Conservation (phyloP, 1,140 invertebrate species). For the Drosophila ananassae region DNA sequence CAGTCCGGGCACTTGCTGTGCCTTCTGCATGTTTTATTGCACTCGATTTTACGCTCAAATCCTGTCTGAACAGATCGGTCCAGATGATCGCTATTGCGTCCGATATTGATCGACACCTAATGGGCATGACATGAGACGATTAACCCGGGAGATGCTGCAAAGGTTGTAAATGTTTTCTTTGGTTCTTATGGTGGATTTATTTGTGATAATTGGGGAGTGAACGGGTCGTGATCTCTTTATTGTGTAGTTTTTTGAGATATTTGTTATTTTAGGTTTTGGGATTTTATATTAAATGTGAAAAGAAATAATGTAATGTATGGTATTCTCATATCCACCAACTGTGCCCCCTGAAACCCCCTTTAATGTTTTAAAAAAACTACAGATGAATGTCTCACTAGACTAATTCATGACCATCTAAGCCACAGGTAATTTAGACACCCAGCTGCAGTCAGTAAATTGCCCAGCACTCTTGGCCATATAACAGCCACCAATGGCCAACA, state of each 20-base stretch:
- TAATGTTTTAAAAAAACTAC: neutral
- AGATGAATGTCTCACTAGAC: neutral
- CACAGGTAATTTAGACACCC: conserved; percentile 13
- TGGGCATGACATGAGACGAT: conserved; percentile 70
- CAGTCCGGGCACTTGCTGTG: conserved; percentile 71
- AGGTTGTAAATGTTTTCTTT: conserved; percentile 31
- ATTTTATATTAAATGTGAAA: too few relatives aligned
- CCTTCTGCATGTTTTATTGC: conserved; percentile 58
- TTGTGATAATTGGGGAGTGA: conserved; percentile 7
- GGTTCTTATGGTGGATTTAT: conserved; percentile 16
- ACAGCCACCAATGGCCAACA: conserved; percentile 30
- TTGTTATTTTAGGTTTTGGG: conserved; percentile 6
- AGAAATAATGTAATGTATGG: too few relatives aligned
- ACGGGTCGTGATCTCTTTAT: neutral
- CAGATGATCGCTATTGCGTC: conserved; percentile 32
- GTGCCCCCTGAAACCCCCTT: neutral
- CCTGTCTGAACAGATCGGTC: conserved; percentile 19
- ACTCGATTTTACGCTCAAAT: conserved; percentile 75
- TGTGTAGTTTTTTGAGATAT: neutral
- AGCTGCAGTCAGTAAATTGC: conserved; percentile 34
- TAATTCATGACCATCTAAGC: conserved; percentile 13
- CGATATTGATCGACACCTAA: conserved; percentile 44
- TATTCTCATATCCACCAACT: too few relatives aligned
- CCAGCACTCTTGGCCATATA: conserved; percentile 33
- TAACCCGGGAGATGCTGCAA: conserved; percentile 33